Conservation (phyloP, 37 sponge, comb jelly and placozoan species). For the Dysidea cf. avara region DNA sequence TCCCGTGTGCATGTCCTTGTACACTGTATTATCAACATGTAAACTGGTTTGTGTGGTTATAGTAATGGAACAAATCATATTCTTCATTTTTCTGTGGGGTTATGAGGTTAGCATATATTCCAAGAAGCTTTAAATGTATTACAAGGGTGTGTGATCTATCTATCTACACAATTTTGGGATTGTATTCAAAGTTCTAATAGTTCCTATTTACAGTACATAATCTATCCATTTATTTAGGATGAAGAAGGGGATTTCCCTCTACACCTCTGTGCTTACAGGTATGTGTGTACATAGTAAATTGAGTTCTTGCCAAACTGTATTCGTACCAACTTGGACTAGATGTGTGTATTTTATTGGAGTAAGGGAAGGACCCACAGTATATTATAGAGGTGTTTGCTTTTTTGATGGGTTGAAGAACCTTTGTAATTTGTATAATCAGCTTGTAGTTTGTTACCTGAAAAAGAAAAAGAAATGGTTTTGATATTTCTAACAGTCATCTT, state of each 20-base stretch:
- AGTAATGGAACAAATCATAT: too few species aligned
- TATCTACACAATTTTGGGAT: neutral
- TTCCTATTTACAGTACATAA: too few species aligned
- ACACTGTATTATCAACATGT: neutral
- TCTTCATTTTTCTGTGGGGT: too few species aligned
- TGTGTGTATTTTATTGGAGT: neutral
- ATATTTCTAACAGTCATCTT: too few species aligned
- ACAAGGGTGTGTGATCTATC: neutral
- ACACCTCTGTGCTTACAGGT: constrained; percentile 64
- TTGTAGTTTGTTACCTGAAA: too few species aligned
- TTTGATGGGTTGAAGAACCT: too few species aligned
- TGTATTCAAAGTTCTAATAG: neutral
- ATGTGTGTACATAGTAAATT: neutral
- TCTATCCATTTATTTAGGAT: constrained; percentile 26
- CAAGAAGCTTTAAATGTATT: neutral
- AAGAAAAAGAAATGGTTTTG: too few species aligned
- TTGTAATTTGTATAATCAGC: too few species aligned
- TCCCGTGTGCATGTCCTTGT: too few species aligned
- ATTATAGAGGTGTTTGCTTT: too few species aligned
- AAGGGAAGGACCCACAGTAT: too few species aligned
- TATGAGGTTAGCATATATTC: too few species aligned
- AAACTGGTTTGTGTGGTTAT: neutral
- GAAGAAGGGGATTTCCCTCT: constrained; percentile 71
- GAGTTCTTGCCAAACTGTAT: constrained; percentile 27
- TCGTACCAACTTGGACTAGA: neutral